A percentile compares a stretch with the other conserved stretches of the same genome.
phyloP scores from a whole-genome alignment of 64 coral and sea anemone genomes.

The Actinia equina region DNA sequence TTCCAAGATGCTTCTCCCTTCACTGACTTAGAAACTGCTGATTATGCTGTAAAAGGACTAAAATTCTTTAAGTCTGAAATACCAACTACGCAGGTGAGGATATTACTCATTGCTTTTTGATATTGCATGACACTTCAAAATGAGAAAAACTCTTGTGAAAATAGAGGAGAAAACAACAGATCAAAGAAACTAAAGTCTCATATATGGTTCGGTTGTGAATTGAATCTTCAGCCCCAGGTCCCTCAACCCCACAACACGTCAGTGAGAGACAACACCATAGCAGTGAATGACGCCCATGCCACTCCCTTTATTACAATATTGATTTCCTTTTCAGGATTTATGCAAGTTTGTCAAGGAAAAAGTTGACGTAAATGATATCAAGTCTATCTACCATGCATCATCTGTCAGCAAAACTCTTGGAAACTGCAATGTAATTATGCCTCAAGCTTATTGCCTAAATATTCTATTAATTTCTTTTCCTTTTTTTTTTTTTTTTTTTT shows the following conservation, averaged over 20 bases:
- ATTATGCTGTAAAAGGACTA: constrained; percentile 46
- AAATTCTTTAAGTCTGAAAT: constrained; percentile 70
- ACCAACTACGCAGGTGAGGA: constrained; percentile 63
- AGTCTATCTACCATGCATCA: constrained; percentile 67
- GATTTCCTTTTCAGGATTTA: constrained; percentile 60
- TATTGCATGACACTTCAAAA: too few species aligned
- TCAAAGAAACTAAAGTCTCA: too few species aligned
- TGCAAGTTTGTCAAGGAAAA: constrained; percentile 91
- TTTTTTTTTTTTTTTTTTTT: background rate
- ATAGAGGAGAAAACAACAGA: too few species aligned
- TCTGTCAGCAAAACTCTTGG: constrained; percentile 49
- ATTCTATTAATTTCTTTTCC: background rate
- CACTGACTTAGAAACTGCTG: constrained; percentile 69
- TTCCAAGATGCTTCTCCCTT: constrained; percentile 79
- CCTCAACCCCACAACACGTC: too few species aligned
- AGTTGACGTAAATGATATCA: constrained; percentile 66
- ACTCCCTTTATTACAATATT: background rate
- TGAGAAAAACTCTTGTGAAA: too few species aligned
- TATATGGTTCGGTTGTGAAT: too few species aligned
- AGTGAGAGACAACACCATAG: background rate
- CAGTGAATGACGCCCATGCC: background rate
- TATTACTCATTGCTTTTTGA: background rate
- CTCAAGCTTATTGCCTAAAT: background rate
- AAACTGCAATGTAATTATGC: constrained; percentile 74
- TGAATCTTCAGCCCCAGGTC: background rate